phyloP scores from a whole-genome alignment of 2,113 vertebrate genomes.

The Ophthalmolycus amberensis region DNA sequence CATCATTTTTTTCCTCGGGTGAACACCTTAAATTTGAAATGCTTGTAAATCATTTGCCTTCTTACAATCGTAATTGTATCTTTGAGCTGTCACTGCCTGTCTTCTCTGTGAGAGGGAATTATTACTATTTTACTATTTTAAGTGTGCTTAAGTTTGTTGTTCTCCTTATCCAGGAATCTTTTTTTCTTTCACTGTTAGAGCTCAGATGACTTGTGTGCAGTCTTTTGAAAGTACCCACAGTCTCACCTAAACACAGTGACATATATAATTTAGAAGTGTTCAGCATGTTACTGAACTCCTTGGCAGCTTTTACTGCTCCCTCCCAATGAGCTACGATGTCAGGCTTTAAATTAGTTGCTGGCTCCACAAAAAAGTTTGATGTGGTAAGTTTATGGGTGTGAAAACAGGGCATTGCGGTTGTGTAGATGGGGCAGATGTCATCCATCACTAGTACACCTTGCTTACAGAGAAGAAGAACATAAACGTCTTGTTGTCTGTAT shows the following conservation, averaged over 20 bases:
- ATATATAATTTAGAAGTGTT: slow-evolving; percentile 30
- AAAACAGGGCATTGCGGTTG: slow-evolving; percentile 32
- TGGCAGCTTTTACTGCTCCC: slow-evolving; percentile 6
- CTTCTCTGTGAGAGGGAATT: background rate
- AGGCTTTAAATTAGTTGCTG: slow-evolving; percentile 50
- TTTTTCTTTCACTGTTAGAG: slow-evolving; percentile 14
- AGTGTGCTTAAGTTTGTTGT: background rate
- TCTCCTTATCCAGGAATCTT: slow-evolving; percentile 9
- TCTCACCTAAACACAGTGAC: slow-evolving; percentile 22
- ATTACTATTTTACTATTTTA: background rate
- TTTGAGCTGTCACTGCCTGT: slow-evolving; percentile 8
- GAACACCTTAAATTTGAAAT: slow-evolving; percentile 25
- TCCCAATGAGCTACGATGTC: slow-evolving; percentile 20
- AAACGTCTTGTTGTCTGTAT: background rate
- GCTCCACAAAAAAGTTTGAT: slow-evolving; percentile 51
- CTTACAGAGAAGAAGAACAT: slow-evolving; percentile 17
- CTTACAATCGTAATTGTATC: background rate
- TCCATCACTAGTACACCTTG: slow-evolving; percentile 34
- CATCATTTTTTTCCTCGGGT: slow-evolving; percentile 13
- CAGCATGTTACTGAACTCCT: slow-evolving; percentile 34
- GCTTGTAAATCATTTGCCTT: slow-evolving; percentile 25
- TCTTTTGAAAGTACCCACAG: background rate
- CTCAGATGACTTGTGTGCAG: background rate
- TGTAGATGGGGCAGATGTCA: slow-evolving; percentile 35
- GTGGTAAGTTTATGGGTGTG: slow-evolving; percentile 46